Evolutionary conservation across 2,113 vertebrate species (phyloP), one percentile per base, ranked within the genome.

Genomic region (pig (Sus scrofa)): DNA sequence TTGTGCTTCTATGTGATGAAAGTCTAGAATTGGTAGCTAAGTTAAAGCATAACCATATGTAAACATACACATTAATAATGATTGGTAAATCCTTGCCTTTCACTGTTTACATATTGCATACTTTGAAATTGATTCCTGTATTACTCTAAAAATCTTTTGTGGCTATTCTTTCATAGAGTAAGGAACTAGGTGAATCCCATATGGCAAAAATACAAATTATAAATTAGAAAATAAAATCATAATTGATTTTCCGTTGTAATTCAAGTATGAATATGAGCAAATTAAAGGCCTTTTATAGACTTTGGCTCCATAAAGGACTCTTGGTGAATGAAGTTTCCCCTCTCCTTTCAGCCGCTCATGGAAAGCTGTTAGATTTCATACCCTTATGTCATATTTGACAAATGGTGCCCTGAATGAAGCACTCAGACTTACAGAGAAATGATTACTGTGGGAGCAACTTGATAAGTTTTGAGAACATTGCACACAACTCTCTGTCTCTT

Each of bases 401-500:
- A 98, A 98, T 96, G 93, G 34, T 71, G 37, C 24, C 1, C 60
- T 96, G 94, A 97, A 90, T 20, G 67, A 91, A 97, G 34, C 93
- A 67, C 86, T 96, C 74, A 71, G 94, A 94, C 93, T 71, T 71
- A 8, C 22, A 89, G 97, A 97, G 97, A 88, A 97, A 96, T 97
- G 92, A 95, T 95, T 82, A 96, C 97, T 97, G 74, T 32, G 68
- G 86, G 44, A 98, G 62, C 81, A 97, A 91, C 74, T 89, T 97
- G 96, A 95, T 97, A 97, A 98, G 96, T 90, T 90, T 88, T 95
- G 94, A 96, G 95, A 97, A 96, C 95, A 97, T 65, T 94, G 92
- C 73, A 96, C n/a, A 79, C 56, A 7, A 20, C 77, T 97, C 97
- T 87, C 84, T 93, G 74, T 71, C 62, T n/a, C 97, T 90, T 77